Evolutionary conservation across 2,797 vertebrate species (phyloP).

Genomic region (Peromyscus eremicus): DNA sequence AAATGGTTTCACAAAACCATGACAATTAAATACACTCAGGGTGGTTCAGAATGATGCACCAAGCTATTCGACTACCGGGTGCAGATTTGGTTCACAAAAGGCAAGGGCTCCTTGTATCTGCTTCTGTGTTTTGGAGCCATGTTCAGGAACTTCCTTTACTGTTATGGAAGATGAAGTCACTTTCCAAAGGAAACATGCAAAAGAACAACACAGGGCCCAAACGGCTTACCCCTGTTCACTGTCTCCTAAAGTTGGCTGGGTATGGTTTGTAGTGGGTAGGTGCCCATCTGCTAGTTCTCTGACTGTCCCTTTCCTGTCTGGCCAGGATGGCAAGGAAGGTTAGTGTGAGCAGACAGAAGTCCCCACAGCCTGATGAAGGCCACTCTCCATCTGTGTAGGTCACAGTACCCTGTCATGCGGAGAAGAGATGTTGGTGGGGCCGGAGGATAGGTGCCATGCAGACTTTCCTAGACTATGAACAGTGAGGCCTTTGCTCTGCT

Average conservation of each 20-base stretch:
- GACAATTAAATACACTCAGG: not conserved
- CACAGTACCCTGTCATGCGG: not conserved
- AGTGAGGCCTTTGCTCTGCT: rapidly evolving
- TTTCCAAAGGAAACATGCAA: not conserved
- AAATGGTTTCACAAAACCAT: not conserved
- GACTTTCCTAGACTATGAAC: not conserved
- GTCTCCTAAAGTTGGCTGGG: too few species aligned
- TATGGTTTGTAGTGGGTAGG: not conserved
- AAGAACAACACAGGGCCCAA: not conserved
- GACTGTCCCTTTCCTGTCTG: not conserved
- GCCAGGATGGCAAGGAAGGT: not conserved
- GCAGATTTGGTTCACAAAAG: not conserved
- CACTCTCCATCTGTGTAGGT: not conserved
- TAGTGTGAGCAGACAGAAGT: rapidly evolving
- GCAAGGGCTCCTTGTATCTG: too few species aligned
- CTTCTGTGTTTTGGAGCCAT: not conserved
- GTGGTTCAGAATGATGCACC: not conserved
- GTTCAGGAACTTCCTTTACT: not conserved
- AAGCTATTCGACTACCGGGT: not conserved
- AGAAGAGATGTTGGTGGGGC: not conserved
- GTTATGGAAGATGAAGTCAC: not conserved
- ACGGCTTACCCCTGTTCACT: rapidly evolving
- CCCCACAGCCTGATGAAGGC: not conserved
- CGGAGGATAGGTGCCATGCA: rapidly evolving
- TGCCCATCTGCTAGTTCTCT: not conserved